These are phyloP conservation scores for Brevimyrus niger DNA, from an alignment of 2,113 vertebrate genomes.

Conservation along the genomic window DNA sequence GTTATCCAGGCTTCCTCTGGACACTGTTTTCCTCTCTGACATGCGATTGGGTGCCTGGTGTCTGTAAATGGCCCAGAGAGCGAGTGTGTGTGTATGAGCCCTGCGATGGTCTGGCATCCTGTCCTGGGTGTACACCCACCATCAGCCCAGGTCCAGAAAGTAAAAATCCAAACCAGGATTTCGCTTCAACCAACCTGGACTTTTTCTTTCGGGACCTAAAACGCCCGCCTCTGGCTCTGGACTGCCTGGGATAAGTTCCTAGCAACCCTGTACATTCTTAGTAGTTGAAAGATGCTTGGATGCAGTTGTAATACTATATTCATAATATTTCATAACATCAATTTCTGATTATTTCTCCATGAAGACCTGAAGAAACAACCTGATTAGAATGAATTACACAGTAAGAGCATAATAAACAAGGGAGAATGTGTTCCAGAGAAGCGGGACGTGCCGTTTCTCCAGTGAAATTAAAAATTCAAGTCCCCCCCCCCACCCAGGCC, in stretches of 20 bases:
- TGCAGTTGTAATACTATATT: background rate
- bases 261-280: background rate
- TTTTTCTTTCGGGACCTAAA: no score
- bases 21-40: no score
- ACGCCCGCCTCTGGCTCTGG: no score
- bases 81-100: background rate
- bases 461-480: slow-evolving; percentile 19
- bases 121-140: background rate
- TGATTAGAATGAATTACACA: background rate
- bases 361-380: background rate
- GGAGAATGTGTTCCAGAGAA: no score
- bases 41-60: no score
- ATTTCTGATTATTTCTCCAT: background rate
- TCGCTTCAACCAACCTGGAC: no score
- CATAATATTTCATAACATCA: background rate
- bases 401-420: background rate
- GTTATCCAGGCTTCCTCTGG: no score
- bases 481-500: background rate
- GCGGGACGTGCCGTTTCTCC: background rate
- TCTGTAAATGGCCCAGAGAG: no score
- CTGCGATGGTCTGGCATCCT: background rate
- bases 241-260: background rate
- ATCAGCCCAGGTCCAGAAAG: background rate
- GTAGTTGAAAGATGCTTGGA: background rate
- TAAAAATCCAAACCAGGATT: no score